Evolutionary conservation across 2,797 vertebrate genomes (phyloP).

Genomic region (Rhabdomys pumilio): DNA sequence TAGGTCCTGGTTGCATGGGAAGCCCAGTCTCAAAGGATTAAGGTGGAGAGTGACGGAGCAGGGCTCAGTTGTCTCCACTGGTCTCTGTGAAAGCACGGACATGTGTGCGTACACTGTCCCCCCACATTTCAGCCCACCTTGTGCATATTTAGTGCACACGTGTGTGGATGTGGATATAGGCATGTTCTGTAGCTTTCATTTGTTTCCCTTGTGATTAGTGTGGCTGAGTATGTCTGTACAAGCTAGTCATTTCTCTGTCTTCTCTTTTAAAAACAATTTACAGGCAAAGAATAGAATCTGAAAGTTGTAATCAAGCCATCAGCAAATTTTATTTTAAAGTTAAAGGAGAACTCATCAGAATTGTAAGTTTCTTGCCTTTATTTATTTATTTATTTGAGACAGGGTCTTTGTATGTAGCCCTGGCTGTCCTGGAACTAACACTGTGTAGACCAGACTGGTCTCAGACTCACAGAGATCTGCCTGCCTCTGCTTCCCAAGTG

Average conservation of each 20-base stretch:
- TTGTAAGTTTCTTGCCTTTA: conserved; percentile 85
- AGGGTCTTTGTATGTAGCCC: neutral
- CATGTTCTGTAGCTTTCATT: neutral
- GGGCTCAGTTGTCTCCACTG: neutral
- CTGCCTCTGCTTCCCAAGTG: neutral
- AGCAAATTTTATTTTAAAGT: conserved; percentile 85
- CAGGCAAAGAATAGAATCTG: conserved; percentile 86
- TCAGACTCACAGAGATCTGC: neutral
- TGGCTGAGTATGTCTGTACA: neutral
- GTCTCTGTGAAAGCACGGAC: neutral
- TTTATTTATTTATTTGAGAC: neutral
- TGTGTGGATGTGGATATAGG: neutral
- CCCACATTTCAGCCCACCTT: neutral
- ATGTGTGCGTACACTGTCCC: neutral
- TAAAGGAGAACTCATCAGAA: conserved; percentile 87
- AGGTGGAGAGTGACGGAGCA: too few relatives aligned
- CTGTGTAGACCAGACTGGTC: neutral
- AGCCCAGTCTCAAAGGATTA: neutral
- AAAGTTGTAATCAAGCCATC: conserved; percentile 83
- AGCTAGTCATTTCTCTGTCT: neutral
- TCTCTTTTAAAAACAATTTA: conserved; percentile 53
- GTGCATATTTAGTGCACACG: neutral
- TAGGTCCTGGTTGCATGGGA: neutral
- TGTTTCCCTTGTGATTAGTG: neutral
- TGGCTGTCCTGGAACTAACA: neutral